Evolutionary conservation across 2,888 invertebrate species (phyloP), one percentile per base, ranked within the genome.

Genomic region (Lamellibrachia satsuma): DNA sequence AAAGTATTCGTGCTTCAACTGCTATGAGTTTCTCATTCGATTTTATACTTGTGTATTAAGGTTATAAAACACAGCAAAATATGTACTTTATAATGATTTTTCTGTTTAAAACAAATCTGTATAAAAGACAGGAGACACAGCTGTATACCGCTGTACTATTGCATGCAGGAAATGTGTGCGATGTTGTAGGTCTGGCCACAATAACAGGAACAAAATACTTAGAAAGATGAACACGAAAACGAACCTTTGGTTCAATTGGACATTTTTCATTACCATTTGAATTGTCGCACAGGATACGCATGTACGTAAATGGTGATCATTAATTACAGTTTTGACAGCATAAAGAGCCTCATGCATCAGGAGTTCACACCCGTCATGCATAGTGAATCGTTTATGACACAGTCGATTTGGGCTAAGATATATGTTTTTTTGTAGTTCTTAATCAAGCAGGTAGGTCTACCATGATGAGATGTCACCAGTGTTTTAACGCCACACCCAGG

Each of bases 341-440:
- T 75, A 75, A 75, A 22, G 15, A 75, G 75, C 2, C 75, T 75
- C 15, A 75, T 11, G 75, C 75, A 75, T 75, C 2, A 1, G n/a
- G 75, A 75, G 75, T 75, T 75, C 22, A 75, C 75, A 75, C 75
- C 75, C 75, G n/a, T 75, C 75, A 75, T 75, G n/a, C 75, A 75
- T 22, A n/a, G 3, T 75, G 75, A 75, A 75, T 75, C 60, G 11
- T 11, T 60, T 11, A 60, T 1, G 39, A 4, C n/a, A 22, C 75
- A 75, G 75, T 75, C 4, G 22, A 22, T 4, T 55, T 55, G 75
- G 75, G 75, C 15, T n/a, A 75, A 75, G 22, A 75, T 75, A 22
- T 75, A 39, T n/a, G n/a, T 3, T 75, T 75, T 75, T 75, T 75
- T 22, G 3, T 55, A 7, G 55, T 55, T 55, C 55, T 7, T 22